phyloP scores from a whole-genome alignment of 2,797 vertebrate species.

The Limnodromus scolopaceus region DNA sequence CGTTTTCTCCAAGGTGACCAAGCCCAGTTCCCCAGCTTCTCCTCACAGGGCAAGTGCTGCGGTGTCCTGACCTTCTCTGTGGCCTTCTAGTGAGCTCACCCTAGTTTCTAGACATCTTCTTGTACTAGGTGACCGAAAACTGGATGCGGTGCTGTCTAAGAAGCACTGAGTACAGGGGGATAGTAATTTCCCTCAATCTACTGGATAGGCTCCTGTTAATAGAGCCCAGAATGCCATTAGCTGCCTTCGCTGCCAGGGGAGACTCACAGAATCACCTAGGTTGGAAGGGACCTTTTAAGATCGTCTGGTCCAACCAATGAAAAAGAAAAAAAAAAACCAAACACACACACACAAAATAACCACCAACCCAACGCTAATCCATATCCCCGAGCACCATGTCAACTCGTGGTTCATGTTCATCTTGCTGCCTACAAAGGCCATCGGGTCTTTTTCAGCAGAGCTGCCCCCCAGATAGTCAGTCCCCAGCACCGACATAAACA shows the following conservation, averaged over 20 bases:
- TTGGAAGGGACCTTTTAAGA: too few species aligned
- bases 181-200: neutral
- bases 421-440: neutral
- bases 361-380: too few species aligned
- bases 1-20: neutral
- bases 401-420: neutral
- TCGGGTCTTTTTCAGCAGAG: neutral
- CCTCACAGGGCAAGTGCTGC: neutral
- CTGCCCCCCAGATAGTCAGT: neutral
- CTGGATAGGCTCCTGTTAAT: neutral
- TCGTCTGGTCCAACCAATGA: too few species aligned
- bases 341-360: too few species aligned
- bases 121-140: neutral
- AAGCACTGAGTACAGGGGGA: neutral
- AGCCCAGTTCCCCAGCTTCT: neutral
- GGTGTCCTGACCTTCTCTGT: neutral
- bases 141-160: neutral
- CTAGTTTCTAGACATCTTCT: neutral
- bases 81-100: neutral
- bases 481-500: neutral
- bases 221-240: neutral
- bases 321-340: too few species aligned
- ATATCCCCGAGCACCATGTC: too few species aligned
- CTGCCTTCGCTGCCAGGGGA: neutral
- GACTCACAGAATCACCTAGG: too few species aligned